Conservation (phyloP, 2,888 invertebrate species). For the Deroplatys truncata region DNA sequence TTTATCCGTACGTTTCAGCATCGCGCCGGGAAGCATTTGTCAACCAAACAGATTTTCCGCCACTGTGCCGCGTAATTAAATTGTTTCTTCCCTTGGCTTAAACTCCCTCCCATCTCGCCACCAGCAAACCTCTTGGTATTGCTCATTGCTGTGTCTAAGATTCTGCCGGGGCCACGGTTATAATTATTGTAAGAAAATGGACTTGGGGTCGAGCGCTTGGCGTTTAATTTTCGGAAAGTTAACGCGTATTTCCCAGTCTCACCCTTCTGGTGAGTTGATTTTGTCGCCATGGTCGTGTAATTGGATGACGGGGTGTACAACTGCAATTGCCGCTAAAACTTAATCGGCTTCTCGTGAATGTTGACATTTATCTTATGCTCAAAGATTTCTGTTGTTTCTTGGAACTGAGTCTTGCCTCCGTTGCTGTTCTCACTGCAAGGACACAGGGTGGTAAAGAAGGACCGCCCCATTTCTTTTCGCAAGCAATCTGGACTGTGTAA, state of each 20-base stretch:
- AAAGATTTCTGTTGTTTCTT: not conserved
- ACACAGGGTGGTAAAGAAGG: not conserved
- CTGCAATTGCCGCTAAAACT: not conserved
- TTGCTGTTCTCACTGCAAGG: not conserved
- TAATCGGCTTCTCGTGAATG: not conserved
- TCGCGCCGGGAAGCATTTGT: constrained; percentile 15
- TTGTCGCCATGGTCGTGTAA: not conserved
- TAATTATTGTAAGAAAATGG: constrained; percentile 8
- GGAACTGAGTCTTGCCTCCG: not conserved
- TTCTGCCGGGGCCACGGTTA: not conserved
- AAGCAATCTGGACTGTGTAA: too few species aligned
- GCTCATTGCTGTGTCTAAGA: not conserved
- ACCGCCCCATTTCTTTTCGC: not conserved
- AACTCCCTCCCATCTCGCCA: not conserved
- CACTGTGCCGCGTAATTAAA: constrained; percentile 21
- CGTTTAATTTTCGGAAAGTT: not conserved
- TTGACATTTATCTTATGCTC: not conserved
- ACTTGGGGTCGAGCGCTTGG: not conserved
- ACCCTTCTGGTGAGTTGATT: not conserved
- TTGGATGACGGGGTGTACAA: not conserved
- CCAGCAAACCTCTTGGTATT: not conserved
- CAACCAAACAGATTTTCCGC: constrained; percentile 21
- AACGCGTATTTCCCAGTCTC: not conserved
- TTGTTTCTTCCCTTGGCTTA: constrained; percentile 18
- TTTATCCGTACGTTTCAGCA: constrained; percentile 9